phyloP scores from a whole-genome alignment of 2,888 invertebrate genomes.

The Mythimna ferrago region DNA sequence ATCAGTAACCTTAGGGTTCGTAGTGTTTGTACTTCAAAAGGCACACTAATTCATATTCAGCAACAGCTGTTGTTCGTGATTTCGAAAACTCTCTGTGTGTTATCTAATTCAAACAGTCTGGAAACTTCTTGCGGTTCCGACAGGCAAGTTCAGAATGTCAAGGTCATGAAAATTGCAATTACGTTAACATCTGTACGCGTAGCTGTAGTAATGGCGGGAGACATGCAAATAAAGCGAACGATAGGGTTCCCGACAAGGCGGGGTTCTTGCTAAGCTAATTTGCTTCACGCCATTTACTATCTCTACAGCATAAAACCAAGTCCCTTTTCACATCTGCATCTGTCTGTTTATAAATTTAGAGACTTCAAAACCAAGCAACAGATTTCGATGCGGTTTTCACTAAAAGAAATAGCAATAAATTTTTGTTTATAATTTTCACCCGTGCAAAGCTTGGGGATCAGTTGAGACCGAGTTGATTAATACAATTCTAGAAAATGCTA shows the following conservation, averaged over 20 bases:
- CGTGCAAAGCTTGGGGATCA: neutral
- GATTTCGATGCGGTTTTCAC: too few relatives aligned
- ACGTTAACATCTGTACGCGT: slow-evolving; percentile 34
- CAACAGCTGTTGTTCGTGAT: slow-evolving; percentile 22
- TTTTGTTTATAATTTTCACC: too few relatives aligned
- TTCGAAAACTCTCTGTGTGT: slow-evolving; percentile 23
- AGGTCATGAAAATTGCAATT: slow-evolving; percentile 42
- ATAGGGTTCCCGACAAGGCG: slow-evolving; percentile 1
- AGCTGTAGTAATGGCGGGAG: slow-evolving; percentile 26
- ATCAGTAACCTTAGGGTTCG: neutral
- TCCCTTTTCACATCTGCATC: too few relatives aligned
- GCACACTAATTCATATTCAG: neutral
- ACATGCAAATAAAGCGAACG: slow-evolving; percentile 38
- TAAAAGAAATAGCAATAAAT: too few relatives aligned
- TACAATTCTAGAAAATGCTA: neutral
- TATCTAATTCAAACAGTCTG: slow-evolving; percentile 33
- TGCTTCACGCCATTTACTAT: slow-evolving; percentile 3
- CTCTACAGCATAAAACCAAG: neutral
- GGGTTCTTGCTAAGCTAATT: slow-evolving; percentile 18
- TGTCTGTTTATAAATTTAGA: too few relatives aligned
- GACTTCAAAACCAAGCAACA: too few relatives aligned
- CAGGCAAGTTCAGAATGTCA: slow-evolving; percentile 43
- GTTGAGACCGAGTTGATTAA: neutral
- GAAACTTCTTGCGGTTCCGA: slow-evolving; percentile 27
- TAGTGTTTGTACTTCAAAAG: neutral